A percentile compares a stretch with the other conserved stretches of the same genome.
phyloP scores from a whole-genome alignment of 2,888 invertebrate species.

The Drosophila melanocephala region DNA sequence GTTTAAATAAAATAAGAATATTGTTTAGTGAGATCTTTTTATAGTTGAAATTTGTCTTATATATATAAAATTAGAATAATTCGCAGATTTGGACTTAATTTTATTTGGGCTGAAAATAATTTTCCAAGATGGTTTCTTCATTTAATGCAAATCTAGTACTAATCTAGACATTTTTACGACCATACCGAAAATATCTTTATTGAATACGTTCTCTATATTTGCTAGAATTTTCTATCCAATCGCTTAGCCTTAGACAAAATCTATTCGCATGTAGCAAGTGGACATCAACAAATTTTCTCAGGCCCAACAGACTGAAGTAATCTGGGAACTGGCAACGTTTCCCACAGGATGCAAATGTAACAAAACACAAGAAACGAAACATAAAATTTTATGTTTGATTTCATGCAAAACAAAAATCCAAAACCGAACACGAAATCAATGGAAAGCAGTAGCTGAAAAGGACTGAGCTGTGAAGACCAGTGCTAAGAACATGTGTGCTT shows the following conservation, averaged over 20 bases:
- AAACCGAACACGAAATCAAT: conserved; percentile 28
- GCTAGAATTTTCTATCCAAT: neutral
- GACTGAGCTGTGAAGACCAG: conserved; percentile 6
- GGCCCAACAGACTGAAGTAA: neutral
- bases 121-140: neutral
- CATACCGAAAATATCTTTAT: neutral
- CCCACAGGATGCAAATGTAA: conserved; percentile 65
- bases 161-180: neutral
- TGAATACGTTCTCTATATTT: neutral
- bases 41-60: neutral
- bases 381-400: conserved; percentile 47
- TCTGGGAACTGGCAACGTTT: conserved; percentile 17
- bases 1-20: neutral
- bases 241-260: neutral
- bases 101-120: neutral
- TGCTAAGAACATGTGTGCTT: conserved; percentile 51
- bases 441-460: conserved; percentile 19
- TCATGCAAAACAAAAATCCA: conserved; percentile 59
- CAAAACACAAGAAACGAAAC: conserved; percentile 44
- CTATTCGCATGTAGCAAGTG: conserved; percentile 35
- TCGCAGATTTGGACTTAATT: neutral
- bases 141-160: neutral
- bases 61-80: neutral
- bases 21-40: neutral
- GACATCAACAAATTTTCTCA: conserved; percentile 30